Percentiles rank a stretch among this genome's conserved stretches.
These are phyloP conservation scores for Scolopax mira DNA, from an alignment of 2,113 vertebrate genomes.

Conservation along the genomic window DNA sequence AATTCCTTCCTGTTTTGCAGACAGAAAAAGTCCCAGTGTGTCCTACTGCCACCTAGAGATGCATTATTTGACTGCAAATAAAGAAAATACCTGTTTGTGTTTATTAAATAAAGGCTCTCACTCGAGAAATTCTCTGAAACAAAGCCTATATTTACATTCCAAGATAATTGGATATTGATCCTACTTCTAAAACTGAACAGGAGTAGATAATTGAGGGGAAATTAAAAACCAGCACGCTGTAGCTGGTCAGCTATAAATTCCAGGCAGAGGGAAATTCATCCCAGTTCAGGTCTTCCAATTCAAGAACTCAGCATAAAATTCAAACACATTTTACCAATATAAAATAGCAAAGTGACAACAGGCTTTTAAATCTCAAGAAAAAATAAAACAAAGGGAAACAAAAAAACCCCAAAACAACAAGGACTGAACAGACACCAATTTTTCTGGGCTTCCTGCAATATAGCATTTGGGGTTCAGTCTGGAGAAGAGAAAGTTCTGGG, in stretches of 20 bases:
- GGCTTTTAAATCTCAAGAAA: background rate
- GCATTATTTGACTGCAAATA: background rate
- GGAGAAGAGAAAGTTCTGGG: too few relatives aligned
- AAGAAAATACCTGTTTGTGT: background rate
- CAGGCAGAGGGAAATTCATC: background rate
- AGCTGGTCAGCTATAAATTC: background rate
- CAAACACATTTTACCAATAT: background rate
- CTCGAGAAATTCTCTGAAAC: background rate
- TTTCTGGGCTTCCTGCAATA: background rate
- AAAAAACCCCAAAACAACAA: background rate
- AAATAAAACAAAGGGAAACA: background rate
- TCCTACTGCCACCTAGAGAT: constrained; percentile 11
- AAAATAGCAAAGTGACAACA: background rate
- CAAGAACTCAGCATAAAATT: background rate
- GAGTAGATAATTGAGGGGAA: background rate
- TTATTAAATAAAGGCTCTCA: background rate
- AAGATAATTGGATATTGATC: background rate
- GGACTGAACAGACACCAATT: background rate
- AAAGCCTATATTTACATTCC: background rate
- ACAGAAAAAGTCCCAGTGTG: background rate
- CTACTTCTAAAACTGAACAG: background rate
- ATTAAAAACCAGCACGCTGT: background rate
- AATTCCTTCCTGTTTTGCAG: background rate
- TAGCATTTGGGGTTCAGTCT: background rate
- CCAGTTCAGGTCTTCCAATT: background rate